Base-by-base conservation (phyloP, 2,113 vertebrate genomes). In the Leptobrachium ailaonicum region DNA sequence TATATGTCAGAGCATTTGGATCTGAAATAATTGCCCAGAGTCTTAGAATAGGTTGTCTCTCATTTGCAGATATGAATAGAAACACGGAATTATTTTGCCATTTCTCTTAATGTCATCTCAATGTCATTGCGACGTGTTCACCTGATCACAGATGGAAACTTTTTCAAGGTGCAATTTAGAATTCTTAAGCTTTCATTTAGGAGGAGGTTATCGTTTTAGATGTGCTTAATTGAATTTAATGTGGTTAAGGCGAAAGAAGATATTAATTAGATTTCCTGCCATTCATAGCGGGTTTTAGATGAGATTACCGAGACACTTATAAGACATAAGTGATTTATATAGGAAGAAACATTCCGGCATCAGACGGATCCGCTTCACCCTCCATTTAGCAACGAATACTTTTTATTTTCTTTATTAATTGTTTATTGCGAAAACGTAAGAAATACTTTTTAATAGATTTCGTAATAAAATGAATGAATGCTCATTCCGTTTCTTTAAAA, bases 1-100 rank as follows among this genome's bases (percentile, higher is more conserved):
- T 80, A 80, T 74, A 80, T 80, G 79, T 80, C 79, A 80, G 71
- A 68, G 79, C 72, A 68, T 69, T 75, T 47, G 72, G 71, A 80
- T 80, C 79, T 47, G 53, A 56, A 75, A 80, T 80, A 80, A 80
- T 80, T 80, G 79, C 66, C 79, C 79, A 41, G 71, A 80, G 79
- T 80, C 79, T 63, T 67, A 60, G 71, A 80, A 80, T 80, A 80
- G 78, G 73, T 80, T 80, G 78, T 80, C 71, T 73, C 78, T 80
- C 79, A 80, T 80, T 80, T 80, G 71, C 71, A 80, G 79, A 75
- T 80, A 80, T 75, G 79, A 80, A 80, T 80, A 80, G 79, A 80
- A 80, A 75, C 13, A 73, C 4, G 66, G 72, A 80, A 80, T 75
- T 80, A 80, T 80, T 80, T 69, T 69, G 63, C 41, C 72, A 69